Conservation (phyloP, 2,888 invertebrate genomes). For the Teinopalpus imperialis region DNA sequence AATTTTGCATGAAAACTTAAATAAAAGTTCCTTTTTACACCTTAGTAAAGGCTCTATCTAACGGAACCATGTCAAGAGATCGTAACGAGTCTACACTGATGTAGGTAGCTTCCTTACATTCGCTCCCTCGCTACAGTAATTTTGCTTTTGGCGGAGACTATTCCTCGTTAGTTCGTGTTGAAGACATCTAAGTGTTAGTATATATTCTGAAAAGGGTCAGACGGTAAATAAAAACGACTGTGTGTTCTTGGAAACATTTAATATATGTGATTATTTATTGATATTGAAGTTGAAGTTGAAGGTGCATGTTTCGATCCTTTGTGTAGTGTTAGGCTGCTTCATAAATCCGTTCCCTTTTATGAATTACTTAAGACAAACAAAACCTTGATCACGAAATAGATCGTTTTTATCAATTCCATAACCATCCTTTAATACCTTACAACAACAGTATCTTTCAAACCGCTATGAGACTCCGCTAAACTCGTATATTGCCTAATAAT, state of each 20-base stretch:
- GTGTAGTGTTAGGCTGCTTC: no score
- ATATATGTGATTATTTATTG: no score
- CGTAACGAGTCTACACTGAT: slow-evolving; percentile 36
- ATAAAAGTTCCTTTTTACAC: slow-evolving; percentile 16
- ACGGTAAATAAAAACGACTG: neutral
- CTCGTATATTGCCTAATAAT: no score
- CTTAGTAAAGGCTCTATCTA: slow-evolving; percentile 15
- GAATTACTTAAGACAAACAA: no score
- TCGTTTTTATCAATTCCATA: no score
- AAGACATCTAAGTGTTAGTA: neutral
- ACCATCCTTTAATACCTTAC: no score
- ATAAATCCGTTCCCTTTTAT: no score
- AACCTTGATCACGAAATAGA: no score
- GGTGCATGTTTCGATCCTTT: no score
- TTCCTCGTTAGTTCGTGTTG: slow-evolving; percentile 20
- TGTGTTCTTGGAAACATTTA: neutral
- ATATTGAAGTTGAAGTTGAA: no score
- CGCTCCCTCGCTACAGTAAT: slow-evolving; percentile 6
- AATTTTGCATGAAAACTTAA: neutral
- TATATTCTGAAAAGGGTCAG: neutral
- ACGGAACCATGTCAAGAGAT: slow-evolving; percentile 42
- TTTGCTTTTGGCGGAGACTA: slow-evolving; percentile 21
- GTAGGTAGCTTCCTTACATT: slow-evolving; percentile 24
- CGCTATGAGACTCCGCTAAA: no score
- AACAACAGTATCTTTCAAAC: no score